These are phyloP conservation scores for Himalopsyche phryganea DNA, from an alignment of 1,140 invertebrate species.

Conservation along the genomic window DNA sequence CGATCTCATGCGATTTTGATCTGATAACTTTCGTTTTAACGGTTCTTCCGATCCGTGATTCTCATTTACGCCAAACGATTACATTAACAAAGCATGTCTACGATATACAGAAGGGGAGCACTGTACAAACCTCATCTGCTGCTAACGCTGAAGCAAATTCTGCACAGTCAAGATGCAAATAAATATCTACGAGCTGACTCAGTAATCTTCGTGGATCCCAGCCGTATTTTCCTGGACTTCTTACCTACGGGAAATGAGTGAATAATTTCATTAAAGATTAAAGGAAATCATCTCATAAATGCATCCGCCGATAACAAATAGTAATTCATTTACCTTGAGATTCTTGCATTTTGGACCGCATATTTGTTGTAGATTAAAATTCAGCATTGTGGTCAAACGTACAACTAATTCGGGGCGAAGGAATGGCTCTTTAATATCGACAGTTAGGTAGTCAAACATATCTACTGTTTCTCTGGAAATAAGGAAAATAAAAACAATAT, in stretches of 20 bases:
- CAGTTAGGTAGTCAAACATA: constrained; percentile 96
- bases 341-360: constrained; percentile 97
- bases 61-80: no score
- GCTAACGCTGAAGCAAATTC: constrained; percentile 86
- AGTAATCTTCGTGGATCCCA: constrained; percentile 92
- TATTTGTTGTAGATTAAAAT: constrained; percentile 95
- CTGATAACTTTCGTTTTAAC: no score
- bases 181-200: constrained; percentile 92
- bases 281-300: no score
- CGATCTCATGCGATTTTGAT: no score
- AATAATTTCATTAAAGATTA: no score
- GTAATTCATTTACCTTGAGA: constrained; percentile 68
- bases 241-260: constrained; percentile 51
- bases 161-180: constrained; percentile 92
- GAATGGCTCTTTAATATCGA: constrained; percentile 92
- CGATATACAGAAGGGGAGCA: no score
- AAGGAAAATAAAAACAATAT: constrained; percentile 1
- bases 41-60: no score
- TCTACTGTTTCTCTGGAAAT: constrained; percentile 83
- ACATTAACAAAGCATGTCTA: no score
- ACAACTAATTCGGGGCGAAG: constrained; percentile 87
- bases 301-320: not conserved
- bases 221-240: constrained; percentile 89
- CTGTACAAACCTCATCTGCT: constrained; percentile 71
- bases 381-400: constrained; percentile 94